A percentile compares a stretch with the other conserved stretches of the same genome.
These are phyloP conservation scores for Dryobates pubescens DNA, from an alignment of 2,797 vertebrate species.

Conservation along the genomic window DNA sequence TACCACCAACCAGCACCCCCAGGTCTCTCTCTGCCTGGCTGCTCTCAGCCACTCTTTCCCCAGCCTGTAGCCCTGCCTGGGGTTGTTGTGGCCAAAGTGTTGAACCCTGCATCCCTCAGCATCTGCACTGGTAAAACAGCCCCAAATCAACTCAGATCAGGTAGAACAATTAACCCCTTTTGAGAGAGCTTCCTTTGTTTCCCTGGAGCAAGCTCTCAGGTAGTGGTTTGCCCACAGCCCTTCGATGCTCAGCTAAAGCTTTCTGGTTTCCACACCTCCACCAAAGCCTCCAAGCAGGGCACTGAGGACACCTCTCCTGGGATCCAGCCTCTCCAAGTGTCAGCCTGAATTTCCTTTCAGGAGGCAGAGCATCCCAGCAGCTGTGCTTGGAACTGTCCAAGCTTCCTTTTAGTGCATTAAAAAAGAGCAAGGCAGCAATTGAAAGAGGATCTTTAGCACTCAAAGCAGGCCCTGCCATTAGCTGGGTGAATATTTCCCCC, in stretches of 20 bases:
- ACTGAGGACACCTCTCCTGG: neutral
- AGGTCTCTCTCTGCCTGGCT: no score
- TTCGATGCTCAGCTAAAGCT: neutral
- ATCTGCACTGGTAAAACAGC: neutral
- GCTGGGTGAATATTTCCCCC: neutral
- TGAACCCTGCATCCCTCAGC: no score
- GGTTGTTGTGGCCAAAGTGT: no score
- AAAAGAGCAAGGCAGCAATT: neutral
- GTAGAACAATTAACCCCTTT: neutral
- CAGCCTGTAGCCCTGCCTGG: no score
- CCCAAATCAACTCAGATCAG: no score
- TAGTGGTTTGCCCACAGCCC: neutral
- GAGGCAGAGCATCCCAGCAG: neutral
- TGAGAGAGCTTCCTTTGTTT: neutral
- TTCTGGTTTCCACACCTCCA: neutral
- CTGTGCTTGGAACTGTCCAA: neutral
- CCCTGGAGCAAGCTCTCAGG: neutral
- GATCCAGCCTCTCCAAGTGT: neutral
- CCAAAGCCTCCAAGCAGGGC: accelerated
- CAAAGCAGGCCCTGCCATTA: neutral
- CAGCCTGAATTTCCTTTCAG: conserved; percentile 39
- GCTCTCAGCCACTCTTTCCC: no score
- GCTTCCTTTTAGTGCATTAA: neutral
- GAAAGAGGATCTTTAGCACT: neutral
- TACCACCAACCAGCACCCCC: no score